Evolutionary conservation across 2,113 vertebrate genomes (phyloP), one percentile per base, ranked within the genome.

Genomic region (Pholis gunnellus): DNA sequence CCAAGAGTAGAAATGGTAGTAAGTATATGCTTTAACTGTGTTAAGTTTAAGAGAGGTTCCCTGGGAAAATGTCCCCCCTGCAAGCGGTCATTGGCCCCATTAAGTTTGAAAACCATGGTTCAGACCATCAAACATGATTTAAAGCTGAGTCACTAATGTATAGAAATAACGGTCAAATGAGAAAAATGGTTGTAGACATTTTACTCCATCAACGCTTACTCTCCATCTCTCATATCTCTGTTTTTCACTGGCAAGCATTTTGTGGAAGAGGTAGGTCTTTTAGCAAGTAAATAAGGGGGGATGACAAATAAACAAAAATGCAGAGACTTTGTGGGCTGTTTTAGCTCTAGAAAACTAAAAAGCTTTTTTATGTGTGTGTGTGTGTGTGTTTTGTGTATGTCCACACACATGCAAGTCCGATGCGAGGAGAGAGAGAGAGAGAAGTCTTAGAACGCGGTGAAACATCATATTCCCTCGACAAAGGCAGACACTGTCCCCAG

Each of bases 381-480:
- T 31, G 31, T 31, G 31, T 79, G 67, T 46, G 54, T 40, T 56
- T 34, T 31, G 52, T 60, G 25, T 10, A 3, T 11, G 17, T 29
- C 20, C 63, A 65, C 63, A 65, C 63, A 46, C 25, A 48, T 54
- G 25, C 36, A 36, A 18, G 46, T 17, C 67, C 0, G 18, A 59
- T 61, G 79, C 27, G 83, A 61, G 40, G 36, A 74, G 60, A n/a
- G n/a, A 29, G 29, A 29, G 31, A 34, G 34, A 61, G 50, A 78
- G 72, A 75, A 81, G 80, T 68, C 84, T 69, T 48, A 60, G 83
- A 78, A 79, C 50, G 42, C 70, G 56, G 72, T 79, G 85, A 90
- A 93, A 91, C 87, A 78, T 86, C 86, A 90, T 86, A 85, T 82
- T 90, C 89, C 87, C 84, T 66, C 2, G 79, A 89, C 86, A 85